Evolutionary conservation across 2,888 invertebrate species (phyloP), one percentile per base, ranked within the genome.

Genomic region (Hymenopus coronatus): DNA sequence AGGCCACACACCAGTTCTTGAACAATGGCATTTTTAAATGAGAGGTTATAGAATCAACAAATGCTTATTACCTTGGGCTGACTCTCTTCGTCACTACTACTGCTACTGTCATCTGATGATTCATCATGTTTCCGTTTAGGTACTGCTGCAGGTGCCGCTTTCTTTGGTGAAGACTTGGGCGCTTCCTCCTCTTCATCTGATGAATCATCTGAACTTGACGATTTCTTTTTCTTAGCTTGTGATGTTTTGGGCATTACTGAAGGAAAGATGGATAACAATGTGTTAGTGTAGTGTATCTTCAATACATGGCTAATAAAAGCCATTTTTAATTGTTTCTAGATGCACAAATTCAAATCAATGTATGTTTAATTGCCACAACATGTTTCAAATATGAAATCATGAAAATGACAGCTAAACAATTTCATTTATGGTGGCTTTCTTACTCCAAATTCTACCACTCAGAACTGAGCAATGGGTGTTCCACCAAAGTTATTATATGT

Each of bases 41-140:
- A n/a, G n/a, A n/a, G n/a, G n/a, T n/a, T n/a, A n/a, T n/a, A n/a
- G n/a, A n/a, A 40, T 20, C 3, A 70, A 70, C 20, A 20, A 70
- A 20, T 20, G 54, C 4, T 40, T 70, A 15, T 27, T 83, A 33
- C 54, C 30, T 87, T 88, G 70, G 88, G 87, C 30, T 89, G 82
- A 83, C 40, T 70, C 2, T 88, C 83, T 14, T 84, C 88, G 83
- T 92, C 92, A 86, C 92, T 92, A 88, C 92, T 92, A 88, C 92
- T 91, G 25, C 92, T 92, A 88, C 92, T 92, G 91, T 93, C 93
- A 90, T 92, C 92, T 3, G 91, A 91, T 88, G 93, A 93, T 90
- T 92, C 92, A 88, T 90, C 92, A 91, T 91, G 93, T 94, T 84
- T 93, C 93, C 83, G 82, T 28, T 84, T 28, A 28, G 46, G 15